Percentiles rank a stretch among this genome's conserved stretches.
phyloP scores from a whole-genome alignment of 2,113 vertebrate genomes.

The Hyla sarda region DNA sequence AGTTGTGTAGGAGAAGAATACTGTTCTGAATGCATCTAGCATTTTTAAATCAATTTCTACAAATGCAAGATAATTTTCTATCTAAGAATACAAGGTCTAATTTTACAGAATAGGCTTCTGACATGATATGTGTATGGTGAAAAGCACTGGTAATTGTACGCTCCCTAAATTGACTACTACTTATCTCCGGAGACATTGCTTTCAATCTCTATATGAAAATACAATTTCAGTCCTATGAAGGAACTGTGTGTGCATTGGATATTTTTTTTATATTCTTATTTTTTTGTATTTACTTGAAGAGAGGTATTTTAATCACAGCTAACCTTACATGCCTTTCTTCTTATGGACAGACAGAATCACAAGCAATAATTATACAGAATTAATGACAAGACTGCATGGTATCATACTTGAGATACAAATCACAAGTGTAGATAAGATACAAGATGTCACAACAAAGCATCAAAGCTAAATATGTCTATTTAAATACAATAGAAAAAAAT shows the following conservation, averaged over 20 bases:
- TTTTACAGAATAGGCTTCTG: neutral
- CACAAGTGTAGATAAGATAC: conserved; percentile 17
- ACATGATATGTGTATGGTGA: neutral
- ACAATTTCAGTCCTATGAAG: neutral
- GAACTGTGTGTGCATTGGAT: neutral
- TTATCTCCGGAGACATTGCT: neutral
- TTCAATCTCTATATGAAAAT: neutral
- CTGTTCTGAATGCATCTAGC: neutral
- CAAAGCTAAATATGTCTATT: conserved; percentile 12
- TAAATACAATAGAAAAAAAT: conserved; percentile 32
- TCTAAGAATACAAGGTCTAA: neutral
- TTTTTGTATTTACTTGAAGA: neutral
- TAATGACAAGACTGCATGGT: conserved; percentile 9
- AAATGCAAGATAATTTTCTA: neutral
- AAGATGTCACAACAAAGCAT: conserved; percentile 37
- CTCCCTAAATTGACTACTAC: neutral
- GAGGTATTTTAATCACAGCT: neutral
- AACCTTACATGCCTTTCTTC: conserved; percentile 10
- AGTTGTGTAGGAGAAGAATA: neutral
- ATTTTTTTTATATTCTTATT: neutral
- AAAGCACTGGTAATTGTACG: neutral
- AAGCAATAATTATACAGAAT: neutral
- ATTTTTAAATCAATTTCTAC: neutral
- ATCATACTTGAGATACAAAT: conserved; percentile 10
- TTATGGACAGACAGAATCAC: conserved; percentile 17